phyloP scores from a whole-genome alignment of 2,113 vertebrate genomes.

The Vireo altiloquus region DNA sequence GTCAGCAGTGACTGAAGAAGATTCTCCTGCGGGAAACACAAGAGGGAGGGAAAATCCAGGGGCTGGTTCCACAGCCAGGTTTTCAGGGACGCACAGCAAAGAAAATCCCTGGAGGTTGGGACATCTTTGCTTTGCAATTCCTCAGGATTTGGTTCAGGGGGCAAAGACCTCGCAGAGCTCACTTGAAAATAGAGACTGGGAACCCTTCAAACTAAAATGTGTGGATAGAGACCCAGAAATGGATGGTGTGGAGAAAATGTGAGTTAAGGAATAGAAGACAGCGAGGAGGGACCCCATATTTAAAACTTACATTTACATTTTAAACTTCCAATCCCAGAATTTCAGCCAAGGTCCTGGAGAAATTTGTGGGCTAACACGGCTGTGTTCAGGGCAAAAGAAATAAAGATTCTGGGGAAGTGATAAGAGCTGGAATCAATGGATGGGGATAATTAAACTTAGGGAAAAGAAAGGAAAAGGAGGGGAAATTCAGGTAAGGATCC shows the following conservation, averaged over 20 bases:
- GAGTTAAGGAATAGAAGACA: not conserved
- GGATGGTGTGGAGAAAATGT: not conserved
- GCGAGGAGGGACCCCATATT: accelerated
- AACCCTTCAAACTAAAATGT: not conserved
- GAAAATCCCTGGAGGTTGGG: no score
- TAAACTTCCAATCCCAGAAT: not conserved
- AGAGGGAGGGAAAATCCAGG: not conserved
- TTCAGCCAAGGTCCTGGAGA: not conserved
- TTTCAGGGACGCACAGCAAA: not conserved
- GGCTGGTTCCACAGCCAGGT: accelerated
- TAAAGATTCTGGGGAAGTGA: not conserved
- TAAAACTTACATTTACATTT: not conserved
- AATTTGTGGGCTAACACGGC: accelerated
- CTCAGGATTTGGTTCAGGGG: not conserved
- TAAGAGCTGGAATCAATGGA: not conserved
- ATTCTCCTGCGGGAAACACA: not conserved
- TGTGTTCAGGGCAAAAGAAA: not conserved
- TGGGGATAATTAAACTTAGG: not conserved
- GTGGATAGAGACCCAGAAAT: not conserved
- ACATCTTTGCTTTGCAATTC: accelerated
- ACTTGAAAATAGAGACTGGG: accelerated
- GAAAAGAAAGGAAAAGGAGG: not conserved
- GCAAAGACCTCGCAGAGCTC: not conserved
- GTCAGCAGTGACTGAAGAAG: no score
- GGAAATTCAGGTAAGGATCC: not conserved